phyloP scores from a whole-genome alignment of 2,888 invertebrate species.

The Xylocampa areola region DNA sequence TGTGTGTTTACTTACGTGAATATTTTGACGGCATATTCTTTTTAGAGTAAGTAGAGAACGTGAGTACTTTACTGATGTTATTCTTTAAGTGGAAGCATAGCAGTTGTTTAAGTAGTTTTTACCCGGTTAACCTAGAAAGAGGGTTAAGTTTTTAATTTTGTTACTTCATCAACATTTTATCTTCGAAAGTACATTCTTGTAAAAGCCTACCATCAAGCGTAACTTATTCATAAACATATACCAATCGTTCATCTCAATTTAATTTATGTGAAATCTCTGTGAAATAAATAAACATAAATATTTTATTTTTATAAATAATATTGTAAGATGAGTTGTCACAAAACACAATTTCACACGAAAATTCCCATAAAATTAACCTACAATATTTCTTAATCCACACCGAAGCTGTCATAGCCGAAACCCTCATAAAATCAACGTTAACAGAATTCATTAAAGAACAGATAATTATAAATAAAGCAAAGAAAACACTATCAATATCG shows the following conservation, averaged over 20 bases:
- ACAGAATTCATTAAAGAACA: conserved; percentile 63
- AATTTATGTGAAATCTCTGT: too few species aligned
- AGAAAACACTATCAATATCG: conserved; percentile 67
- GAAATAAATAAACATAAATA: too few species aligned
- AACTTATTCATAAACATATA: too few species aligned
- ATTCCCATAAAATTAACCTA: conserved; percentile 15
- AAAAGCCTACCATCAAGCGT: too few species aligned
- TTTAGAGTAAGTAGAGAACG: conserved; percentile 16
- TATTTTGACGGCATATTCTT: conserved; percentile 46
- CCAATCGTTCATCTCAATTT: too few species aligned
- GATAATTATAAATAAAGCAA: conserved; percentile 67
- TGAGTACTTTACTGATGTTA: conserved; percentile 1
- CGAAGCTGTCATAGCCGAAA: conserved; percentile 21
- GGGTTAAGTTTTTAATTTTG: too few species aligned
- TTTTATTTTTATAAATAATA: too few species aligned
- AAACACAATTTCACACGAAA: conserved; percentile 6
- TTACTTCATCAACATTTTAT: too few species aligned
- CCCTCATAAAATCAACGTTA: conserved; percentile 41
- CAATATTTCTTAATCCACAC: conserved; percentile 45
- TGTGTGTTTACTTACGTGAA: conserved; percentile 53
- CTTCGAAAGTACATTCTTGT: too few species aligned
- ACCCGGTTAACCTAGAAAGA: too few species aligned
- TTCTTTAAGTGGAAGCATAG: neutral
- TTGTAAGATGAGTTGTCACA: too few species aligned
- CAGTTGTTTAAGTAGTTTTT: too few species aligned